Evolutionary conservation across 2,888 invertebrate genomes (phyloP).

Genomic region (Diplolepis rosae): DNA sequence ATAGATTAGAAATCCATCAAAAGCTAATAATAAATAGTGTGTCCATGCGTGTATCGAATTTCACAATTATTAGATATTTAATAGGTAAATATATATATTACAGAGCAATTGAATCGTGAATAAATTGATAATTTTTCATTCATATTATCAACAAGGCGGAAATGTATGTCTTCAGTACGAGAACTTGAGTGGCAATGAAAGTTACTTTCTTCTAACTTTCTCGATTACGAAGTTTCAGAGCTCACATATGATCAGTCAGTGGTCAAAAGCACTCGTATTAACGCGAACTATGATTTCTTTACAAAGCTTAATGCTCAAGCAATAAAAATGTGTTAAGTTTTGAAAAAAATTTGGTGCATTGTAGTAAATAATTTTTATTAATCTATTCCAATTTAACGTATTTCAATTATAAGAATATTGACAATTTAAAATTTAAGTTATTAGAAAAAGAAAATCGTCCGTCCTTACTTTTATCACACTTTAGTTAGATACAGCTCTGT

Average conservation of each 20-base stretch:
- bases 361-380: background rate
- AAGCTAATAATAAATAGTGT: background rate
- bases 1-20: background rate
- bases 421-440: too few species aligned
- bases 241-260: slow-evolving; percentile 12
- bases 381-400: background rate
- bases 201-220: slow-evolving; percentile 61
- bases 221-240: slow-evolving; percentile 44
- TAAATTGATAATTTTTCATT: too few species aligned
- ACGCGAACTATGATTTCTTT: slow-evolving; percentile 38
- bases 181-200: slow-evolving; percentile 50
- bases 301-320: background rate
- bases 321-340: background rate
- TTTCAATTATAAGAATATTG: background rate
- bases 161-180: background rate
- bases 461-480: too few species aligned
- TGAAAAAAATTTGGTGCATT: too few species aligned
- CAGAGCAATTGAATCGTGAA: too few species aligned
- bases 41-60: background rate
- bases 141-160: too few species aligned
- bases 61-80: too few species aligned
- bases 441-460: background rate
- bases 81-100: too few species aligned
- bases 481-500: background rate
- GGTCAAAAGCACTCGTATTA: background rate